These are phyloP conservation scores for Gallirallus australis DNA, from an alignment of 2,797 vertebrate species.

Conservation along the genomic window DNA sequence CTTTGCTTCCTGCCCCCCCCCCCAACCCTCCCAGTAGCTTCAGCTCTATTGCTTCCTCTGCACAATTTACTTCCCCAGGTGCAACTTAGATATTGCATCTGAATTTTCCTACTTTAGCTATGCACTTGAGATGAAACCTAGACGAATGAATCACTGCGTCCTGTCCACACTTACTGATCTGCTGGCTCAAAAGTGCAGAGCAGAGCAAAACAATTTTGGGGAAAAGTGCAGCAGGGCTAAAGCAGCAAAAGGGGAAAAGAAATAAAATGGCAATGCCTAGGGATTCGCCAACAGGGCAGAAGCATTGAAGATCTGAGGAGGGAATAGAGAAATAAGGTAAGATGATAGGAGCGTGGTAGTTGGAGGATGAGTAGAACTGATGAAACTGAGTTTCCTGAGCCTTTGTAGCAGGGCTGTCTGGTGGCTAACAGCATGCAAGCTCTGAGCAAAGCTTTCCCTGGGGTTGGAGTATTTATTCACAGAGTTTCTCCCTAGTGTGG, in stretches of 20 bases:
- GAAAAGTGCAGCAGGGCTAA: not conserved
- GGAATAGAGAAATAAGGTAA: not conserved
- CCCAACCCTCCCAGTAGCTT: not conserved
- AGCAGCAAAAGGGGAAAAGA: not conserved
- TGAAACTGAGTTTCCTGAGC: not conserved
- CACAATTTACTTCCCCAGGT: not conserved
- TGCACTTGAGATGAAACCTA: not conserved
- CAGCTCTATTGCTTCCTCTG: not conserved
- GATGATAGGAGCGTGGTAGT: not conserved
- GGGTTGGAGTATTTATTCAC: not conserved
- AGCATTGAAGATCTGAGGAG: not conserved
- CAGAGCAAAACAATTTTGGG: not conserved
- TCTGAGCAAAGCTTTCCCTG: not conserved
- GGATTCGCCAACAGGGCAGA: not conserved
- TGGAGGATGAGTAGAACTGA: not conserved
- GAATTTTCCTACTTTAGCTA: not conserved
- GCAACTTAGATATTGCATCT: not conserved
- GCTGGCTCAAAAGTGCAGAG: not conserved
- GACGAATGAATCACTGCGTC: not conserved
- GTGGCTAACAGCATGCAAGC: not conserved
- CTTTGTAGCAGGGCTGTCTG: not conserved
- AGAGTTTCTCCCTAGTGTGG: not conserved
- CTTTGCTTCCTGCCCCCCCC: not conserved
- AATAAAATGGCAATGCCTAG: not conserved
- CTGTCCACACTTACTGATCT: not conserved